These are phyloP conservation scores for Scatophagus argus DNA, from an alignment of 2,113 vertebrate species.

Conservation along the genomic window DNA sequence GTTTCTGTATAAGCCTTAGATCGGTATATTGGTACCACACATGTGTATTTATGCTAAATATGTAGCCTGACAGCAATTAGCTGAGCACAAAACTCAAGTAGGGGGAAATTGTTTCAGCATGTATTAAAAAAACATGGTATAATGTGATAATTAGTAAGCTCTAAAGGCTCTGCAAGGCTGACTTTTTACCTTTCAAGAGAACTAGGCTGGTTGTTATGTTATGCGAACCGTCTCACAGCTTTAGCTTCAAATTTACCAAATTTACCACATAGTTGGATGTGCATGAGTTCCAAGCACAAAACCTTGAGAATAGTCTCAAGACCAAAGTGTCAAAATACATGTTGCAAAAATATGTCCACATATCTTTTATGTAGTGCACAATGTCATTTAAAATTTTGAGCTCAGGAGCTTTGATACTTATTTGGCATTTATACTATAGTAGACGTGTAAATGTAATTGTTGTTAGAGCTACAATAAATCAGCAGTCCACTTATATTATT, in stretches of 20 bases:
- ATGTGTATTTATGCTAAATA: neutral
- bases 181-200: too few relatives aligned
- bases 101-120: neutral
- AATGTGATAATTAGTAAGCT: neutral
- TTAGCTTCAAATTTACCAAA: too few relatives aligned
- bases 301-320: too few relatives aligned
- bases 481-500: slow-evolving; percentile 16
- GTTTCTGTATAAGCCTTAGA: neutral
- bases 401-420: neutral
- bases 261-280: too few relatives aligned
- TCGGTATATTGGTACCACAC: neutral
- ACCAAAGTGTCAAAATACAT: too few relatives aligned
- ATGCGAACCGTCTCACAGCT: too few relatives aligned
- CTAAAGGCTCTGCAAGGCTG: too few relatives aligned
- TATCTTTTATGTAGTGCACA: neutral
- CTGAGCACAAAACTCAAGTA: neutral
- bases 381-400: too few relatives aligned
- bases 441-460: slow-evolving; percentile 18
- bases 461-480: slow-evolving; percentile 19
- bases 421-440: neutral
- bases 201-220: too few relatives aligned
- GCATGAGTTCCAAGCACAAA: too few relatives aligned
- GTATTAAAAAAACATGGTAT: neutral
- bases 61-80: neutral
- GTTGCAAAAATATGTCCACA: neutral